These are phyloP conservation scores for Onychomys arenicola DNA, from an alignment of 2,797 vertebrate genomes.

Conservation along the genomic window DNA sequence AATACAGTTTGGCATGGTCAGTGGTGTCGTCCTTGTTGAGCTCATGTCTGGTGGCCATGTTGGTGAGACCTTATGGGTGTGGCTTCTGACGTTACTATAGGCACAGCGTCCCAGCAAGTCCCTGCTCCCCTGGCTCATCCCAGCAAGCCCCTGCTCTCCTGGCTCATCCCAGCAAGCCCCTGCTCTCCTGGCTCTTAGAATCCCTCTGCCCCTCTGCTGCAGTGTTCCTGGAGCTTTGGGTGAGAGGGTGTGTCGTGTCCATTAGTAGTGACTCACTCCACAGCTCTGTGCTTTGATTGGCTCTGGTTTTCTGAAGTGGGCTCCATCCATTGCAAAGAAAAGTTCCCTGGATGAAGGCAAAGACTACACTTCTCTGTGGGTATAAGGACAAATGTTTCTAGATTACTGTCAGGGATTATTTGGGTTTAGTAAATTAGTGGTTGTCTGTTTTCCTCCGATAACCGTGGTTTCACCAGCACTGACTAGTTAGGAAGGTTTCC, in stretches of 20 bases:
- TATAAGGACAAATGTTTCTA: neutral
- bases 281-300: neutral
- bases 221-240: neutral
- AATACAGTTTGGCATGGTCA: neutral
- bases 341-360: neutral
- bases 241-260: neutral
- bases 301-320: neutral
- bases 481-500: neutral
- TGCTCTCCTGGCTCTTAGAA: neutral
- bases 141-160: neutral
- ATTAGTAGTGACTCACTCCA: neutral
- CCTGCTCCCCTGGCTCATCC: neutral
- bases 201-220: neutral
- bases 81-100: neutral
- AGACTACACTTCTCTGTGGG: neutral
- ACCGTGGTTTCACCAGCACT: neutral
- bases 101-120: neutral
- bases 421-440: neutral
- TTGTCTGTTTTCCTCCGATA: neutral
- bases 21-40: neutral
- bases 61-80: neutral
- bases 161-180: neutral
- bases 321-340: neutral
- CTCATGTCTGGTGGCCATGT: neutral
- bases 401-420: neutral